Evolutionary conservation across 2,888 invertebrate genomes (phyloP), one percentile per base, ranked within the genome.

Genomic region (Teinopalpus imperialis): DNA sequence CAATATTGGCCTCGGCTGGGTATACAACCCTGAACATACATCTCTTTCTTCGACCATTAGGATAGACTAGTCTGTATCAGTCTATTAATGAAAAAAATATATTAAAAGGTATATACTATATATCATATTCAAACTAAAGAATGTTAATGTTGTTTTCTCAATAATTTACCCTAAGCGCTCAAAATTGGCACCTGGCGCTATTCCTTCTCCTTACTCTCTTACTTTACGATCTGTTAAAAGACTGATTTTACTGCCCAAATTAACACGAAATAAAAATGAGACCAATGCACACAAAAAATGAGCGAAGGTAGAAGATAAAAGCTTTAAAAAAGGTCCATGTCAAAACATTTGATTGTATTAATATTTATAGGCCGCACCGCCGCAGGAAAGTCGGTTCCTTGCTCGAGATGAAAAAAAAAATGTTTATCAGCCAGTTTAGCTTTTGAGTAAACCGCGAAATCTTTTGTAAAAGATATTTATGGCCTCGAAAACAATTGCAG

Each of bases 171-270:
- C 14, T 26, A 24, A 46, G 34, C 24, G 37, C 31, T 44, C 47
- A 43, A 54, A 54, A 56, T 69, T 73, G 63, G 57, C 82, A 82
- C 69, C 82, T 79, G 86, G 86, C 83, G 83, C 82, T 81, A 60
- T 52, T 50, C 56, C 60, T 56, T 61, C 58, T 64, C 61, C 70
- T 63, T 63, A 62, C 61, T 60, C 51, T n/a, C n/a, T n/a, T 78
- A 83, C 86, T 89, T 89, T 89, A 89, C 88, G 89, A 89, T 83
- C 89, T 89, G 89, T 83, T 89, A 89, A 89, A 89, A 89, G 85
- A 81, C 83, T 74, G 69, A 81, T 82, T 85, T 83, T 82, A 81
- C 86, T 83, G 88, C 80, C 82, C 83, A 89, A 89, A 86, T 89
- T 88, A 86, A 88, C 89, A 85, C 86, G 81, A 86, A 88, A 86